These are phyloP conservation scores for Philhelius pedissequus DNA, from an alignment of 2,888 invertebrate species.

Conservation along the genomic window DNA sequence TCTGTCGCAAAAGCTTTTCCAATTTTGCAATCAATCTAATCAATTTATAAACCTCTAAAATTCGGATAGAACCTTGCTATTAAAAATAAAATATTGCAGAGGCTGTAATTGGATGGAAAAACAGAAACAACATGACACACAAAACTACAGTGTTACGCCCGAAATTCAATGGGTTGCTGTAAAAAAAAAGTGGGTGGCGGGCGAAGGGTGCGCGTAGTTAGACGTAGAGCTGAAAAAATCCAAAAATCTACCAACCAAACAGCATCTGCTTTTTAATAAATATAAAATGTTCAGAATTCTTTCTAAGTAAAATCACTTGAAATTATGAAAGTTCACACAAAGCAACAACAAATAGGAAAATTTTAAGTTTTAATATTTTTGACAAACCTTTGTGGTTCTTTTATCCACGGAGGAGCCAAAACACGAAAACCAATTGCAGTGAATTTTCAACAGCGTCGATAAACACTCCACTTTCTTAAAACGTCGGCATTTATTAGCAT, in stretches of 20 bases:
- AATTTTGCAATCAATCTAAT: background rate
- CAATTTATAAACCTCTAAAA: background rate
- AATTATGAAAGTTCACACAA: background rate
- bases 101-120: conserved; percentile 1
- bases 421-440: conserved; percentile 78
- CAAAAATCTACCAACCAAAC: conserved; percentile 11
- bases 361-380: background rate
- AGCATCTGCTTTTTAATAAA: conserved; percentile 48
- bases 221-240: background rate
- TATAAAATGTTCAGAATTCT: conserved; percentile 31
- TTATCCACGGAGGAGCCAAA: conserved; percentile 78
- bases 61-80: too few relatives aligned
- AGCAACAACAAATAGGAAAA: background rate
- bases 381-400: conserved; percentile 78
- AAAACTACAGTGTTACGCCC: conserved; percentile 53
- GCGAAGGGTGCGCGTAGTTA: conserved; percentile 22
- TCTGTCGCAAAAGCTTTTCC: background rate
- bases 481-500: conserved; percentile 66
- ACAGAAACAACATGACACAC: conserved; percentile 44
- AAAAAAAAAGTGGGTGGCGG: conserved; percentile 3
- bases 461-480: conserved; percentile 65
- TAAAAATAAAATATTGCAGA: conserved; percentile 39
- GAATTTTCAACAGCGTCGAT: conserved; percentile 74
- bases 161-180: conserved; percentile 7
- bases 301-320: background rate